These are phyloP conservation scores for Elysia chlorotica DNA, from an alignment of 1,140 invertebrate species.

Conservation along the genomic window DNA sequence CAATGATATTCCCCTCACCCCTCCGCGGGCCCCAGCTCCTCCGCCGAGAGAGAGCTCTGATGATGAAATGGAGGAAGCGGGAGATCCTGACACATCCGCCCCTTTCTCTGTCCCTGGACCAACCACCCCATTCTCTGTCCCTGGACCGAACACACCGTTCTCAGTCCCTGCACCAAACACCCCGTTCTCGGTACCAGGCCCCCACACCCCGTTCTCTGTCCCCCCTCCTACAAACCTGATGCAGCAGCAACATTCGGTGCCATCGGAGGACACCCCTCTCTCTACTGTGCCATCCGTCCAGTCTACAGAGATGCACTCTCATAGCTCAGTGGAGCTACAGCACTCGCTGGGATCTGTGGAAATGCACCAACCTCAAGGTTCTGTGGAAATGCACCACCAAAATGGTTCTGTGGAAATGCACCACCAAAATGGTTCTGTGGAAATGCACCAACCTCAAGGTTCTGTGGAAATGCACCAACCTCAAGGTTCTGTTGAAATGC, in stretches of 20 bases:
- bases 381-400: too few relatives aligned
- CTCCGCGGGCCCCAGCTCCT: conserved; percentile 35
- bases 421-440: conserved; percentile 2
- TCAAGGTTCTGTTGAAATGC: background rate
- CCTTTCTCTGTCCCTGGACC: background rate
- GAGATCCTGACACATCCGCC: background rate
- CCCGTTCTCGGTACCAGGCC: background rate
- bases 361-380: conserved; percentile 24
- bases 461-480: background rate
- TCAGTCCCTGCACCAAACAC: too few relatives aligned
- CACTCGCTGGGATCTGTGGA: conserved; percentile 21
- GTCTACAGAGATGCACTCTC: too few relatives aligned
- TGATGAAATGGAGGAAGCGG: conserved; percentile 26
- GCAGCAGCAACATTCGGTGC: conserved; percentile 22
- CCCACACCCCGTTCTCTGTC: conserved; percentile 10
- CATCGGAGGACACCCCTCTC: conserved; percentile 23
- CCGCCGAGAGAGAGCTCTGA: conserved; percentile 32
- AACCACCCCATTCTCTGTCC: too few relatives aligned
- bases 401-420: conserved; percentile 17
- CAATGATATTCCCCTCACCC: conserved; percentile 33
- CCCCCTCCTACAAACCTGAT: conserved; percentile 21
- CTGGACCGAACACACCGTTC: too few relatives aligned
- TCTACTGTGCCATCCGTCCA: conserved; percentile 24
- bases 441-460: conserved; percentile 5
- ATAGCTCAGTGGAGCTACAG: conserved; percentile 15